Base-by-base conservation (phyloP, 2,797 vertebrate species). In the Etheostoma perlongum region DNA sequence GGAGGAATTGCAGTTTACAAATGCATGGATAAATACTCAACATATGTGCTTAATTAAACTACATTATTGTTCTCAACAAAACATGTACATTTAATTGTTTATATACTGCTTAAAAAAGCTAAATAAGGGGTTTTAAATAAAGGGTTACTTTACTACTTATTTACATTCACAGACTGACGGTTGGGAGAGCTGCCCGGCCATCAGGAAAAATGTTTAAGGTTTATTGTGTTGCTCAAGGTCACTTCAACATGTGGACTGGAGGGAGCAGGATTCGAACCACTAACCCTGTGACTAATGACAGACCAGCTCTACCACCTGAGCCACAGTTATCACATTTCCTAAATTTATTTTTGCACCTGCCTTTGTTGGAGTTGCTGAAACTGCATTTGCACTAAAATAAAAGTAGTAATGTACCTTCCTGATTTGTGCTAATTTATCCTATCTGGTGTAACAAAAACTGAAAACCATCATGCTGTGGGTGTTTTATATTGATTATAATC, bases 201-300 rank as follows among this genome's bases (percentile, higher is more conserved):
- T 76, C 48, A 49, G 53, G n/a, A 57, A 60, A 14, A 27, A 11
- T n/a, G 73, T 21, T 52, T 6, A 9, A 33, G 14, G 4, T 36
- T 61, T 53, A 67, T 64, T 73, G 55, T 62, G 53, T 65, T 59
- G 53, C 62, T 71, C 61, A 44, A 74, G 66, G 63, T 67, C 67
- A 60, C 2, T 25, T 49, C 0, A 4, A 63, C 30, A 53, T 3
- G 52, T 49, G n/a, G 23, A 77, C 42, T 47, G 49, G 54, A 67
- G 18, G 46, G 59, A 51, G 8, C 33, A 63, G 57, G 65, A 73
- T 59, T 70, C 30, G 4, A 73, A 76, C 60, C 19, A 62, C 68
- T 62, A 64, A 67, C 55, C 46, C 9, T 19, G 3, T 49, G 61
- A 74, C 60, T 47, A 69, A 68, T 67, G 33, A 47, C 15, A 8